Conservation (phyloP, 2,888 invertebrate species). For the Volucella zonaria region DNA sequence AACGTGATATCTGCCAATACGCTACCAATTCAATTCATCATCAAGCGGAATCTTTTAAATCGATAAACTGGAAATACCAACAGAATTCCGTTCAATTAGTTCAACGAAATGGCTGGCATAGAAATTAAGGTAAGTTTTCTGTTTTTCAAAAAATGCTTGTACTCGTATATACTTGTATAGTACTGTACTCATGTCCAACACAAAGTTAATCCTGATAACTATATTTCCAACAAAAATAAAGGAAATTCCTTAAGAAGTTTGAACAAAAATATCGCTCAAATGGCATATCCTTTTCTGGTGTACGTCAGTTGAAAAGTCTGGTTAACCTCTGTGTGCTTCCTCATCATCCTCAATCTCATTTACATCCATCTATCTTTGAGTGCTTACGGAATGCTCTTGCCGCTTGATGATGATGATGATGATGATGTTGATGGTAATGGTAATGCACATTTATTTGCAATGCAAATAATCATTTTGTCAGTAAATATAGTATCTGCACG, state of each 20-base stretch:
- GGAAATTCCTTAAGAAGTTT: no score
- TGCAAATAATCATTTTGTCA: constrained; percentile 69
- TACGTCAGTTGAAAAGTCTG: constrained; percentile 10
- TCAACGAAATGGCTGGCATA: constrained; percentile 77
- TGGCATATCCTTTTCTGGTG: not conserved
- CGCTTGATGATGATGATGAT: constrained; percentile 45
- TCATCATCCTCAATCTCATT: constrained; percentile 11
- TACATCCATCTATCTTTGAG: constrained; percentile 24
- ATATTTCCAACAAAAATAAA: no score
- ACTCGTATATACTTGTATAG: no score
- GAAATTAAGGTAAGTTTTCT: constrained; percentile 75
- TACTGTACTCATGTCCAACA: no score
- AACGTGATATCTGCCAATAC: constrained; percentile 21
- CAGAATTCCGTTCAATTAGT: constrained; percentile 70
- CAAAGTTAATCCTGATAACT: not conserved
- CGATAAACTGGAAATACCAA: constrained; percentile 72
- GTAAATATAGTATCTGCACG: constrained; percentile 35
- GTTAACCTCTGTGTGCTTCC: constrained; percentile 49
- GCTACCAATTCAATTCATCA: constrained; percentile 51
- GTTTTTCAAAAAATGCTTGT: not conserved
- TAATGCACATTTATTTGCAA: constrained; percentile 60
- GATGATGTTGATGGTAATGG: constrained; percentile 45
- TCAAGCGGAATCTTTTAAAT: constrained; percentile 70
- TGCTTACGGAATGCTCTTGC: constrained; percentile 18
- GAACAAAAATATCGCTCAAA: no score